Base-by-base conservation (phyloP, 2,797 vertebrate genomes). In the Tinamus major region DNA sequence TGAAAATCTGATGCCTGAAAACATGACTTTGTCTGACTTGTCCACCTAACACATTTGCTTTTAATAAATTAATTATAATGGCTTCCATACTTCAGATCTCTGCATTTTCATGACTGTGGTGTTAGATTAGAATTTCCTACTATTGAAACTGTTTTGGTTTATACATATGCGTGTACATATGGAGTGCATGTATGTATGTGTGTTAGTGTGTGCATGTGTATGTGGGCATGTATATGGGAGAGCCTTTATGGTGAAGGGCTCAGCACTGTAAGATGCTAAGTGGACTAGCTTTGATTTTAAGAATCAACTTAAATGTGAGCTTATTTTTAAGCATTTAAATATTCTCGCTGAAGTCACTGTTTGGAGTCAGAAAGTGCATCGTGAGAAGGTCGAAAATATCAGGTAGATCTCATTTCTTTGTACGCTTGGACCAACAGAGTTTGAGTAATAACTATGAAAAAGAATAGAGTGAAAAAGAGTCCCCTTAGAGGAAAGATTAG, bases 281-380 rank as follows among this genome's bases (percentile, higher is more conserved):
- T 55, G 48, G 68, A n/a, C 35, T 87, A 59, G 15, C 79, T 91
- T 93, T 91, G 48, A 71, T 87, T 84, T 65, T 65, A 64, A 68
- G n/a, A 87, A 79, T 7, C 23, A 90, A 76, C 41, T 7, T 85
- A 87, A 87, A 79, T 79, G 61, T 76, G 23, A 82, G 56, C 51
- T 89, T 80, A 86, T 69, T 62, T 86, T 48, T 16, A 39, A 35
- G 4, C 9, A 18, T 82, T 76, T 85, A 64, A 76, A 56, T 68
- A 56, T 72, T 76, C 23, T 51, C 9, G 46, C 17, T 64, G 63
- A 79, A 87, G 55, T 85, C 11, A 42, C 6, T 62, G 64, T 10
- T 39, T 90, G 64, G 64, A 59, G 46, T 75, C 29, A 72, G 62
- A 87, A 89, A 31, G 31, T 6, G 10, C 53, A 44, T 59, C 39